Base-by-base conservation (phyloP, 2,888 invertebrate species). In the Spicauda simplicius region DNA sequence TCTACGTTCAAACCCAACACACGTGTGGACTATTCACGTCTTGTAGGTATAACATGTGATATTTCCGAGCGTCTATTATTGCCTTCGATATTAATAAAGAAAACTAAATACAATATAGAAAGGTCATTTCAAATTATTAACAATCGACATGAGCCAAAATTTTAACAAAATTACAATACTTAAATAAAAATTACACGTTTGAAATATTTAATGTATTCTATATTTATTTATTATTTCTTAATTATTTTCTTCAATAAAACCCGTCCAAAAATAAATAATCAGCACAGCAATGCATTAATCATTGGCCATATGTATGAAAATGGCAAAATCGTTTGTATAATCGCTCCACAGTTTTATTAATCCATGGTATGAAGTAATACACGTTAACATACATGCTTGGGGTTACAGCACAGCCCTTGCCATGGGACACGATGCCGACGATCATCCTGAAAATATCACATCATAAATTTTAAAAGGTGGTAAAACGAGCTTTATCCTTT, bases 401-500 rank as follows among this genome's bases (percentile, higher is more conserved):
- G 0, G 57, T n/a, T 7, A 58, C 41, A 3, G 72, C 74, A 67
- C 83, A 83, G 0, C 77, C 76, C 12, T 65, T 70, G 0, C 83
- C 83, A 50, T 80, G 78, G 0, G 83, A 83, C 0, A 80, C 77
- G 14, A 82, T 75, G 8, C 82, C 83, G 7, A 83, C 79, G 37
- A 82, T 20, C 30, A 70, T 37, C 4, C 82, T 82, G 73, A 64
- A 77, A 73, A 25, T 25, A 25, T 25, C n/a, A n/a, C n/a, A n/a
- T n/a, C n/a, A n/a, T n/a, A n/a, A n/a, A n/a, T n/a, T n/a, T n/a
- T n/a, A n/a, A n/a, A n/a, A n/a, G n/a, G n/a, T n/a, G n/a, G n/a
- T n/a, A n/a, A n/a, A n/a, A n/a, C n/a, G n/a, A n/a, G n/a, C n/a
- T n/a, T n/a, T n/a, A n/a, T n/a, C n/a, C n/a, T n/a, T n/a, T n/a